Evolutionary conservation across 64 coral and sea anemone species (phyloP).

Genomic region (Montipora sp.): DNA sequence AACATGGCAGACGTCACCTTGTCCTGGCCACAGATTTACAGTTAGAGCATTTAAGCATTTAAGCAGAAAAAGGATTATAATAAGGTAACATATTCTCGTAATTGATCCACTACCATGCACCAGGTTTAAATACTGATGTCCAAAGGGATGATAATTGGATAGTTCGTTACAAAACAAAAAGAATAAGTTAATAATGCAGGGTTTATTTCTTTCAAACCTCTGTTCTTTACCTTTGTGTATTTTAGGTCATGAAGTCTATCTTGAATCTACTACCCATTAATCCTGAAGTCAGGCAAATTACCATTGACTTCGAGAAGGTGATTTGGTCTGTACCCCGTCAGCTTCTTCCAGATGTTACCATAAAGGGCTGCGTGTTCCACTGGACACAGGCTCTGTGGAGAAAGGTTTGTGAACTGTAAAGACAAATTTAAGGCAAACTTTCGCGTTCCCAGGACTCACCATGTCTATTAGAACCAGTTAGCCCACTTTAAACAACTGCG

Average conservation of each 20-base stretch:
- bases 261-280: background rate
- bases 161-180: background rate
- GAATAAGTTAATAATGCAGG: background rate
- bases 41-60: no score
- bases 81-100: background rate
- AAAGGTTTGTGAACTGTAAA: background rate
- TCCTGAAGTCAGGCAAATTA: background rate
- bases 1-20: no score
- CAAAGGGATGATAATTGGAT: background rate
- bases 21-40: no score
- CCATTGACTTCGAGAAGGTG: background rate
- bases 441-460: no score
- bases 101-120: background rate
- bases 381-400: background rate
- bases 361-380: background rate
- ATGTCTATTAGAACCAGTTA: no score
- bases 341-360: background rate
- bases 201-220: background rate
- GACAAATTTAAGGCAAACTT: no score
- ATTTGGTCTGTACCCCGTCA: background rate
- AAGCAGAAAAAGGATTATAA: background rate
- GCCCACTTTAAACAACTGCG: no score
- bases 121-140: background rate
- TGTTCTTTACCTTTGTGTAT: background rate
- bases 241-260: background rate